phyloP scores from a whole-genome alignment of 2,797 vertebrate genomes.

The Enteromius treurensis region DNA sequence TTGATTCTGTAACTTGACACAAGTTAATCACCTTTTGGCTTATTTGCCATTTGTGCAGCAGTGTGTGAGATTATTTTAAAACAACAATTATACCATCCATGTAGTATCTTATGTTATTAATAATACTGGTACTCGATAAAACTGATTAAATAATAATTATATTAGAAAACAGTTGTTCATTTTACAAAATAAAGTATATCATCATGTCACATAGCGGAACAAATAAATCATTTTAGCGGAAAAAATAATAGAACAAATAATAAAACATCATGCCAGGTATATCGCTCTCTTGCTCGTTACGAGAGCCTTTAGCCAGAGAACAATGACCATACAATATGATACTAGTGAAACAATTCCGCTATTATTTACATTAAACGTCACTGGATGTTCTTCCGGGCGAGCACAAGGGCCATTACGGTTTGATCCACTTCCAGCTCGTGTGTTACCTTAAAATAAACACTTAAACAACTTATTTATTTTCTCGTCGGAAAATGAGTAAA shows the following conservation, averaged over 20 bases:
- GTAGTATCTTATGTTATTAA: neutral
- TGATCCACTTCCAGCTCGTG: conserved; percentile 12
- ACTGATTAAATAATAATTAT: neutral
- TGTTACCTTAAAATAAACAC: neutral
- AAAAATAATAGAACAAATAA: neutral
- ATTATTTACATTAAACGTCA: conserved; percentile 31
- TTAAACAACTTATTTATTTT: neutral
- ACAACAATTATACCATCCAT: neutral
- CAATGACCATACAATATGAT: neutral
- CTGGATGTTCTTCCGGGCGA: conserved; percentile 52
- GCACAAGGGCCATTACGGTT: conserved; percentile 7
- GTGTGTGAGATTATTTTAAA: neutral
- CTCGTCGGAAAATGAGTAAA: conserved; percentile 1
- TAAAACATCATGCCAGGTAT: neutral
- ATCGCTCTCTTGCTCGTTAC: neutral
- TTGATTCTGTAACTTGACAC: neutral
- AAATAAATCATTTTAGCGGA: neutral
- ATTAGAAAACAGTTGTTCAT: neutral
- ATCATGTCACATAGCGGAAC: neutral
- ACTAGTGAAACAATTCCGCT: conserved; percentile 11
- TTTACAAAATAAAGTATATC: neutral
- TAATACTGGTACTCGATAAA: neutral
- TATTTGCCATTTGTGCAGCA: neutral
- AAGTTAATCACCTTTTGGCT: neutral
- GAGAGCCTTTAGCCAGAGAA: neutral